phyloP scores from a whole-genome alignment of 2,888 invertebrate genomes.

The Sarcophaga caerulescens region DNA sequence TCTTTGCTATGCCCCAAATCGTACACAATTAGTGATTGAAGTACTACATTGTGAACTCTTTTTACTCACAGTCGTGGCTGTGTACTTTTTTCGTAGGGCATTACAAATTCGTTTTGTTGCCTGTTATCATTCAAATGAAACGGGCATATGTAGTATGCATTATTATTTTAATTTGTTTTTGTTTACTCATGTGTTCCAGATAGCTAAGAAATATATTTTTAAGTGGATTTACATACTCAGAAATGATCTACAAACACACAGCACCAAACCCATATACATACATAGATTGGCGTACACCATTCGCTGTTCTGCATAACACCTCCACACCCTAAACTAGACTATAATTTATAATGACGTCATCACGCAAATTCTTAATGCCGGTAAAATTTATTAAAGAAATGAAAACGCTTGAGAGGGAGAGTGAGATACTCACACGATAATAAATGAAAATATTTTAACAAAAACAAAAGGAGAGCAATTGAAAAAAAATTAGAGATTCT shows the following conservation, averaged over 20 bases:
- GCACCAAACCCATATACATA: neutral
- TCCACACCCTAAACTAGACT: too few species aligned
- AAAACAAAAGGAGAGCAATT: constrained; percentile 9
- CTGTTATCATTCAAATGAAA: too few species aligned
- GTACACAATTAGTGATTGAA: too few species aligned
- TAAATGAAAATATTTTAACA: neutral
- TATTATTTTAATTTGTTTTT: neutral
- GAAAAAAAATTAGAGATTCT: constrained; percentile 7
- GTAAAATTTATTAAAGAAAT: constrained; percentile 40
- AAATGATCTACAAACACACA: constrained; percentile 19
- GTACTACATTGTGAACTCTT: too few species aligned
- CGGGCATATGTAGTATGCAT: too few species aligned
- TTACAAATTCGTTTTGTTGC: neutral
- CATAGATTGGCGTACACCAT: neutral
- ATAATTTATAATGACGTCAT: constrained; percentile 49
- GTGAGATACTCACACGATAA: neutral
- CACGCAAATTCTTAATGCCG: constrained; percentile 47
- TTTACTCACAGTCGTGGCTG: too few species aligned
- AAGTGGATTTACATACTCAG: constrained; percentile 27
- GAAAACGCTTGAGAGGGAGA: constrained; percentile 23
- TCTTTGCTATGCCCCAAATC: too few species aligned
- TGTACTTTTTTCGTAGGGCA: too few species aligned
- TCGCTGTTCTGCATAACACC: too few species aligned
- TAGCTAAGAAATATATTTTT: constrained; percentile 35
- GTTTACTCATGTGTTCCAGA: constrained; percentile 49